Percentiles rank a stretch among this genome's conserved stretches.
Evolutionary conservation across 2,797 vertebrate genomes (phyloP).

Genomic region (Betta splendens): DNA sequence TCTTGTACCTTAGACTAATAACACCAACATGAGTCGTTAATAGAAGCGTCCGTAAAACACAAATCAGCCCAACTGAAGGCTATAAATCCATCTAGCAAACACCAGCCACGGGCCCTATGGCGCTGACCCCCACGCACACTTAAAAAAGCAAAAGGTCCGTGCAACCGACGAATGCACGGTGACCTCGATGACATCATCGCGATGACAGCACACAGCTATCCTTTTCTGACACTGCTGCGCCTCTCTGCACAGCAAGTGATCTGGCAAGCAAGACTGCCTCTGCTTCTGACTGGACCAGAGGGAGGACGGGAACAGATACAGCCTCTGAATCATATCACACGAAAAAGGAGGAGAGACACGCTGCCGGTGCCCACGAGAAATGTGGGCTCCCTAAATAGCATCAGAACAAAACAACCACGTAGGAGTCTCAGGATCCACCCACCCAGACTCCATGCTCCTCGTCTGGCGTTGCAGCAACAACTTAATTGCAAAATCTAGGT

Average conservation of each 20-base stretch:
- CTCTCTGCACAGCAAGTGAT: conserved; percentile 69
- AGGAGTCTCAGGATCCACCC: conserved; percentile 72
- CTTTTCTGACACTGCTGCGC: conserved; percentile 61
- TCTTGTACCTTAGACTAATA: conserved; percentile 33
- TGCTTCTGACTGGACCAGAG: conserved; percentile 71
- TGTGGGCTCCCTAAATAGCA: conserved; percentile 79
- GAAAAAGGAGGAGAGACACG: conserved; percentile 74
- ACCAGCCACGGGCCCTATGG: conserved; percentile 47
- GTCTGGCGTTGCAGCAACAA: conserved; percentile 58
- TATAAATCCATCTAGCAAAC: conserved; percentile 48
- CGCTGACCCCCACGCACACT: conserved; percentile 50
- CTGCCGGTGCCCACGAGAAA: conserved; percentile 77
- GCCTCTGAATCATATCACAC: conserved; percentile 77
- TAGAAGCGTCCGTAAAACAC: conserved; percentile 26
- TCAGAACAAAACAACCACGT: conserved; percentile 70
- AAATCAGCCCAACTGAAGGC: conserved; percentile 33
- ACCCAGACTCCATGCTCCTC: conserved; percentile 56
- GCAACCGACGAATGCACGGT: conserved; percentile 59
- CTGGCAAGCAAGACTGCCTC: conserved; percentile 66
- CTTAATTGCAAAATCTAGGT: conserved; percentile 38
- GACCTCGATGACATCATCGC: conserved; percentile 75
- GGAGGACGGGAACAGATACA: conserved; percentile 74
- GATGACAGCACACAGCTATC: conserved; percentile 65
- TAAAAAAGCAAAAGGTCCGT: conserved; percentile 73
- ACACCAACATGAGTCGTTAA: conserved; percentile 39